A percentile compares a stretch with the other conserved stretches of the same genome.
phyloP scores from a whole-genome alignment of 1,140 invertebrate genomes.

The Amphibalanus amphitrite region DNA sequence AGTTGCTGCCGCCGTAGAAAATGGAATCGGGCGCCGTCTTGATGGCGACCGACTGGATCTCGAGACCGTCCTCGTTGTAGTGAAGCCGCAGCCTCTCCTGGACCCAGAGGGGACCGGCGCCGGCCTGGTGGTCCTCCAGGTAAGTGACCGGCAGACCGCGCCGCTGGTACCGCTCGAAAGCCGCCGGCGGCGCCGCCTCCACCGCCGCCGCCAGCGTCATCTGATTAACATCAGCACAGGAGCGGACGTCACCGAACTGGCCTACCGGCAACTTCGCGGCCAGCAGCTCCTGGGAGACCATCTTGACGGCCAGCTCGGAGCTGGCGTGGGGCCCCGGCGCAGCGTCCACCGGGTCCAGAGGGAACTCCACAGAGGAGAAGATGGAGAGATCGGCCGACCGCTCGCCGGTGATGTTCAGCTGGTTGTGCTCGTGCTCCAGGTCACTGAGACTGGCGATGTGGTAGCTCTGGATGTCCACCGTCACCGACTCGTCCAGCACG shows the following conservation, averaged over 20 bases:
- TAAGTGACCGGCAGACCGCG: slow-evolving; percentile 8
- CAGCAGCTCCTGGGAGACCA: background rate
- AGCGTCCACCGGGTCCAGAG: background rate
- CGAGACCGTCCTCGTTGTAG: slow-evolving; percentile 8
- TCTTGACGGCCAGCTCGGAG: slow-evolving; percentile 5
- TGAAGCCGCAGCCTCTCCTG: slow-evolving; percentile 10
- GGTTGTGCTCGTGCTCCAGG: background rate
- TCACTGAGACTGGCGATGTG: background rate
- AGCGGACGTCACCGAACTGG: slow-evolving; percentile 1
- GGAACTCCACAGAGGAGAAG: background rate
- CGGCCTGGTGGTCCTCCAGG: background rate
- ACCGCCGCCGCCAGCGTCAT: slow-evolving; percentile 11
- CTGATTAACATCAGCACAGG: slow-evolving; percentile 14
- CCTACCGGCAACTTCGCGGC: background rate
- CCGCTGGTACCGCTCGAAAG: slow-evolving; percentile 1
- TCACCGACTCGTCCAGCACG: slow-evolving; percentile 1
- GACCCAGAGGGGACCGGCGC: slow-evolving; percentile 6
- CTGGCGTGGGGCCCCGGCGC: background rate
- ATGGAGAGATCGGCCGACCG: background rate
- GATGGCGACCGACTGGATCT: slow-evolving; percentile 10
- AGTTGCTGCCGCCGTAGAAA: slow-evolving; percentile 12
- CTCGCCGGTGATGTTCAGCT: background rate
- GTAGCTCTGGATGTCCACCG: background rate
- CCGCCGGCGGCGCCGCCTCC: background rate
- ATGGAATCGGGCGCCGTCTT: slow-evolving; percentile 6